Percentiles rank a stretch among this genome's conserved stretches.
Conservation (phyloP, 2,888 invertebrate species). For the Dynastes maya region DNA sequence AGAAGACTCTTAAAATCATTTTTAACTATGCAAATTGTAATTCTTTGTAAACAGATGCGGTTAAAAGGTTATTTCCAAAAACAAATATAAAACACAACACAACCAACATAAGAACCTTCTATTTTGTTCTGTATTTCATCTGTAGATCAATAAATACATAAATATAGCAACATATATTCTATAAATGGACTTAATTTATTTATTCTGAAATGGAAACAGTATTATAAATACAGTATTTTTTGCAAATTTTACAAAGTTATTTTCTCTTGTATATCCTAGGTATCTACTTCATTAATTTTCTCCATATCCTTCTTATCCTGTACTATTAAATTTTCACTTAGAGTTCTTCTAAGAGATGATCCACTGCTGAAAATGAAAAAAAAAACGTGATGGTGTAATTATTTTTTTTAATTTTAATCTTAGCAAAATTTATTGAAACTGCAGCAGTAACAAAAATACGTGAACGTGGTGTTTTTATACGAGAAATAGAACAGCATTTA, state of each 20-base stretch:
- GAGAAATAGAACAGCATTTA: background rate
- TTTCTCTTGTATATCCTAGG: conserved; percentile 1
- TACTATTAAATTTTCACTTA: conserved; percentile 54
- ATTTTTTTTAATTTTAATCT: too few relatives aligned
- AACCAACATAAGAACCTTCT: too few relatives aligned
- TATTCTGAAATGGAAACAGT: conserved; percentile 38
- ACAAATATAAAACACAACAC: too few relatives aligned
- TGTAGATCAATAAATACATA: too few relatives aligned
- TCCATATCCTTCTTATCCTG: conserved; percentile 48
- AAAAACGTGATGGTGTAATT: too few relatives aligned
- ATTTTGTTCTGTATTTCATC: too few relatives aligned
- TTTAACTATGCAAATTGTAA: too few relatives aligned
- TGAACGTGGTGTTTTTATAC: too few relatives aligned
- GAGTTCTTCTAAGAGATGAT: conserved; percentile 52
- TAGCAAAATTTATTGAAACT: too few relatives aligned
- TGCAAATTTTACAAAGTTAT: background rate
- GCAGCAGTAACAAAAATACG: background rate
- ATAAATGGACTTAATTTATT: conserved; percentile 37
- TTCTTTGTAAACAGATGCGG: too few relatives aligned
- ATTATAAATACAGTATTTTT: conserved; percentile 46
- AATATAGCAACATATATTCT: background rate
- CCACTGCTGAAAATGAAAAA: conserved; percentile 47
- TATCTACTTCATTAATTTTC: conserved; percentile 4
- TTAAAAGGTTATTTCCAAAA: too few relatives aligned
- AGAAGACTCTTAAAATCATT: background rate